Evolutionary conservation across 2,888 invertebrate genomes (phyloP).

Genomic region (Acleris laterana): DNA sequence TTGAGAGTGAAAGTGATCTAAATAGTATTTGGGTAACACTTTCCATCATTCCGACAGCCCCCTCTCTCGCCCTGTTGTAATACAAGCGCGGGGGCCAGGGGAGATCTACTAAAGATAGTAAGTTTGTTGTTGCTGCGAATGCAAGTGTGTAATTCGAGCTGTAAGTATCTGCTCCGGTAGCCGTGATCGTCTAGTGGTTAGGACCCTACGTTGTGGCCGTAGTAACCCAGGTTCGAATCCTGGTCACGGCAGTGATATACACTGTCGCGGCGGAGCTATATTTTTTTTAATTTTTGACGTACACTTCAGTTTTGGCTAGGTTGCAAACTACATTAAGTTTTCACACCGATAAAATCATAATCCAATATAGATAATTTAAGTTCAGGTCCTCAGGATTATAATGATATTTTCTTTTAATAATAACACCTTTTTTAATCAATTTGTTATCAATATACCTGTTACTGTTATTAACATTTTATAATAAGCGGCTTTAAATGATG

Average conservation of each 20-base stretch:
- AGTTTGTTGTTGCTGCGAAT: constrained; percentile 25
- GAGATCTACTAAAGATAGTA: constrained; percentile 22
- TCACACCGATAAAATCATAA: too few species aligned
- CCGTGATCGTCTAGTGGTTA: constrained; percentile 87
- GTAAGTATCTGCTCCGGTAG: constrained; percentile 49
- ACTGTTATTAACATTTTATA: background rate
- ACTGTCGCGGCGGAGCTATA: constrained; percentile 52
- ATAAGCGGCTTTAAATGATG: background rate
- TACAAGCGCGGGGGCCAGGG: constrained; percentile 39
- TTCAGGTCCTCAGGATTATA: too few species aligned
- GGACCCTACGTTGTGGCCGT: constrained; percentile 86
- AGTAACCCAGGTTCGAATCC: constrained; percentile 88
- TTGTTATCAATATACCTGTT: too few species aligned
- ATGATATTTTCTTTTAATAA: too few species aligned
- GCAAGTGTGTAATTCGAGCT: constrained; percentile 21
- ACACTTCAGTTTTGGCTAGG: background rate
- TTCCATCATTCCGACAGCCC: constrained; percentile 19
- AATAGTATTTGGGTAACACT: constrained; percentile 34
- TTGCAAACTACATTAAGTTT: too few species aligned
- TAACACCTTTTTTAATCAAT: too few species aligned
- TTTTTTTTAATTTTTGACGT: constrained; percentile 37
- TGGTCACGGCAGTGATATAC: constrained; percentile 85
- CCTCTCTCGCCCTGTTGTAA: constrained; percentile 23
- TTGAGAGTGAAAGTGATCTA: constrained; percentile 42
- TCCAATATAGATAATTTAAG: too few species aligned